Conservation (phyloP, 2,797 vertebrate species). For the Harpagifer antarcticus region DNA sequence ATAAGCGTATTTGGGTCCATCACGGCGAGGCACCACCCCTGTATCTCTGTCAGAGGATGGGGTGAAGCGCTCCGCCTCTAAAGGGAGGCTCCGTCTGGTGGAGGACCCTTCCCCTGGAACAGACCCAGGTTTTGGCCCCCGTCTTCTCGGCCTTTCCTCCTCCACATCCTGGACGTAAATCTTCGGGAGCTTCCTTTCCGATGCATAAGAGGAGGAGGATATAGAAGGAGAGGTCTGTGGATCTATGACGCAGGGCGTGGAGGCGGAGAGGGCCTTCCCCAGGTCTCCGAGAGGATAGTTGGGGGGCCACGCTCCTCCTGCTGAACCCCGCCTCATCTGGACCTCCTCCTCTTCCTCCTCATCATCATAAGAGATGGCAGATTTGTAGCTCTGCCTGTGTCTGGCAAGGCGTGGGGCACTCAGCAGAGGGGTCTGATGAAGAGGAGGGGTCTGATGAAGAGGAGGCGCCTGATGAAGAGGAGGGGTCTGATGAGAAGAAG, state of each 20-base stretch:
- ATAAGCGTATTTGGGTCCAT: neutral
- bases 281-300: slow-evolving; percentile 7
- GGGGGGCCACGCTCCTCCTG: slow-evolving; percentile 31
- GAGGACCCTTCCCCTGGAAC: neutral
- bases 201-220: slow-evolving; percentile 14
- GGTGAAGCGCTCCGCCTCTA: slow-evolving; percentile 3
- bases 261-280: slow-evolving; percentile 43
- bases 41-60: neutral
- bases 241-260: slow-evolving; percentile 52
- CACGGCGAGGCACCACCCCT: neutral
- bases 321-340: slow-evolving; percentile 12
- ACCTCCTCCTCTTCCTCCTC: slow-evolving; percentile 39
- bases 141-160: neutral
- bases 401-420: neutral
- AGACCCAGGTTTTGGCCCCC: neutral
- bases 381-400: slow-evolving; percentile 69
- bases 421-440: neutral
- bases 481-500: neutral
- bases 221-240: slow-evolving; percentile 5
- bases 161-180: slow-evolving; percentile 77
- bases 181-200: slow-evolving; percentile 56
- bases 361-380: slow-evolving; percentile 67
- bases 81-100: slow-evolving; percentile 33
- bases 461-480: too few species aligned
- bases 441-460: too few species aligned